These are phyloP conservation scores for Pseudomyrmex dendroicus DNA, from an alignment of 1,140 invertebrate genomes.

Conservation along the genomic window DNA sequence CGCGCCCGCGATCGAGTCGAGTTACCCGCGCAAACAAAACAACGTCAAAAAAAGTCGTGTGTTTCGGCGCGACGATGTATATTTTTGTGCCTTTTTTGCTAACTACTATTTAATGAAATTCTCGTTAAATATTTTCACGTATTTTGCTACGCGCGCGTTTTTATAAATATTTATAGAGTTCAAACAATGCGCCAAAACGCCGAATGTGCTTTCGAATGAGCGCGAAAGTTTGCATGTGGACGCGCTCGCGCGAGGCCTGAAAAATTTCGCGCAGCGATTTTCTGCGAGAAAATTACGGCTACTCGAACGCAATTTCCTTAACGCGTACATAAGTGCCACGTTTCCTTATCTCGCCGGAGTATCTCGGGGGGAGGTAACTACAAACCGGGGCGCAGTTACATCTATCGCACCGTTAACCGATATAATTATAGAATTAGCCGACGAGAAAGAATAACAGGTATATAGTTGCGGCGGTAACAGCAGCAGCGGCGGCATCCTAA, in stretches of 20 bases:
- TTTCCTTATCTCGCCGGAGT: constrained; percentile 7
- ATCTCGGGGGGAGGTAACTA: background rate
- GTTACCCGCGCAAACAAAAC: constrained; percentile 28
- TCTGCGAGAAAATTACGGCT: constrained; percentile 9
- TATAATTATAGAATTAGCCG: constrained; percentile 61
- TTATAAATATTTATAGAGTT: constrained; percentile 54
- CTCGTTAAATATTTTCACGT: constrained; percentile 56
- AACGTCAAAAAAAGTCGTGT: constrained; percentile 11
- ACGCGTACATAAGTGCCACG: constrained; percentile 3
- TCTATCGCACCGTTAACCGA: constrained; percentile 55
- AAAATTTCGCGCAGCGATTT: constrained; percentile 10
- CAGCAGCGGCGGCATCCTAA: constrained; percentile 43
- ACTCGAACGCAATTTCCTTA: constrained; percentile 34
- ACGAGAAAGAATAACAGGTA: constrained; percentile 51
- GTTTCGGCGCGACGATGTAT: constrained; percentile 7
- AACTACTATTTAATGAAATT: constrained; percentile 57
- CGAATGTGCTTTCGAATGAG: constrained; percentile 47
- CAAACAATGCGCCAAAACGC: constrained; percentile 53
- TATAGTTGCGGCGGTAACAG: background rate
- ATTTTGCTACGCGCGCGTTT: constrained; percentile 23
- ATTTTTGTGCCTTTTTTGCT: constrained; percentile 37
- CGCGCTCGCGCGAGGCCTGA: background rate
- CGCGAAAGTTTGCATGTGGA: constrained; percentile 16
- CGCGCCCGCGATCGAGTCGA: background rate
- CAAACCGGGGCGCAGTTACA: constrained; percentile 10